Conservation (phyloP, 2,797 vertebrate genomes). For the Peromyscus attwateri region DNA sequence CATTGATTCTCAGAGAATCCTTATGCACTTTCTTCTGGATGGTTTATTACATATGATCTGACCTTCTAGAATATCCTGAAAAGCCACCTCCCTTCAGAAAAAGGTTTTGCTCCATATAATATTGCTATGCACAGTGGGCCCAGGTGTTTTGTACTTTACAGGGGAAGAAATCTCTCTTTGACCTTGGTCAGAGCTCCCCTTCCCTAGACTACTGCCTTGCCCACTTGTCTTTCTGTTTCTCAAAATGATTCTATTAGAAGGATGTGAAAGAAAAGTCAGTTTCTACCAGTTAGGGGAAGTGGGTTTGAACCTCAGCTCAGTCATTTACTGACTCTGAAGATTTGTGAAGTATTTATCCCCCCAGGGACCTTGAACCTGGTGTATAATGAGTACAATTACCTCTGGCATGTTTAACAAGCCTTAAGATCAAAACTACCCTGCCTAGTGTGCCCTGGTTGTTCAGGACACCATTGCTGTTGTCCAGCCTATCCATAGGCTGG, state of each 20-base stretch:
- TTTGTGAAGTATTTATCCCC: background rate
- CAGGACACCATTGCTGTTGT: background rate
- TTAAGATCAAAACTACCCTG: background rate
- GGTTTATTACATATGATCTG: background rate
- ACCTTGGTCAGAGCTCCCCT: background rate
- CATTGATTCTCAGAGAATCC: background rate
- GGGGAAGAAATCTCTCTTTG: background rate
- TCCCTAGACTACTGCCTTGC: background rate
- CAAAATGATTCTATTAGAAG: background rate
- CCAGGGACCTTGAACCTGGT: background rate
- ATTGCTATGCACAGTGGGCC: background rate
- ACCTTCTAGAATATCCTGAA: constrained; percentile 1
- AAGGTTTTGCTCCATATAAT: background rate
- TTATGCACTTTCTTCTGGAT: background rate
- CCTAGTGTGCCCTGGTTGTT: background rate
- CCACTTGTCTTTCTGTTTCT: background rate
- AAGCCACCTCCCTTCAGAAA: background rate
- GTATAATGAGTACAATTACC: background rate
- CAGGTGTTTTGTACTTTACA: background rate
- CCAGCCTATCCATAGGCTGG: background rate
- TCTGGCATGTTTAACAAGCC: background rate
- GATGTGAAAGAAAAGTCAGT: background rate
- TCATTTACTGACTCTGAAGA: background rate
- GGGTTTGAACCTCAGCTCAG: background rate
- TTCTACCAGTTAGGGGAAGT: background rate